Evolutionary conservation across 2,888 invertebrate species (phyloP), one percentile per base, ranked within the genome.

Genomic region (Ptychoptera albimana): DNA sequence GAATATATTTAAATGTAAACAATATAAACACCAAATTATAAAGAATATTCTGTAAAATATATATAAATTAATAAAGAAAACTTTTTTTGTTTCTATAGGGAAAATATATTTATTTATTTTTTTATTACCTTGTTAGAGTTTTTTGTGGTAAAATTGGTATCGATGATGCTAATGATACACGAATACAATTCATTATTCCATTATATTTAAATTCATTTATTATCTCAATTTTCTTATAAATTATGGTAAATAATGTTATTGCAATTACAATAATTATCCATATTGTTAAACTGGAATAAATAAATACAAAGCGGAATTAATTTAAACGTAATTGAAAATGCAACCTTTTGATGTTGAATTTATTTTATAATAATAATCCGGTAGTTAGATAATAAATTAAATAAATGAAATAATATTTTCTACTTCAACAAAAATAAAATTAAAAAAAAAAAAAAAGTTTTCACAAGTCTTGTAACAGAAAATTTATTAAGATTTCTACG

Each of bases 11-110:
- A 47, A 42, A 29, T 47, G 45, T 29, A 47, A 39, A 35, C 43
- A 47, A 31, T 47, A 47, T 8, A 47, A 10, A n/a, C 37, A 43
- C 45, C 45, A 47, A 16, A 45, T 37, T 8, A 45, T 37, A n/a
- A 45, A 39, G 23, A 45, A 43, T 6, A 43, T 11, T n/a, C 47
- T 47, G 42, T 11, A 41, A 39, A 11, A 32, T 10, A 36, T 36
- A 23, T n/a, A 43, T 10, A 40, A 30, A 3, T 29, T n/a, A 2
- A 30, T 8, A 10, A 42, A 34, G 15, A 11, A 29, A 10, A 11
- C 40, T 11, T 13, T 34, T 14, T n/a, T 23, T 6, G 5, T 34
- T 16, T 15, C 44, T 38, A 13, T n/a, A 32, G 15, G 34, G 31
- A 39, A 9, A 10, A 14, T 14, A 30, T 31, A 30, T 31, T 41